Evolutionary conservation across 2,113 vertebrate species (phyloP), one percentile per base, ranked within the genome.

Genomic region (Perognathus longimembris): DNA sequence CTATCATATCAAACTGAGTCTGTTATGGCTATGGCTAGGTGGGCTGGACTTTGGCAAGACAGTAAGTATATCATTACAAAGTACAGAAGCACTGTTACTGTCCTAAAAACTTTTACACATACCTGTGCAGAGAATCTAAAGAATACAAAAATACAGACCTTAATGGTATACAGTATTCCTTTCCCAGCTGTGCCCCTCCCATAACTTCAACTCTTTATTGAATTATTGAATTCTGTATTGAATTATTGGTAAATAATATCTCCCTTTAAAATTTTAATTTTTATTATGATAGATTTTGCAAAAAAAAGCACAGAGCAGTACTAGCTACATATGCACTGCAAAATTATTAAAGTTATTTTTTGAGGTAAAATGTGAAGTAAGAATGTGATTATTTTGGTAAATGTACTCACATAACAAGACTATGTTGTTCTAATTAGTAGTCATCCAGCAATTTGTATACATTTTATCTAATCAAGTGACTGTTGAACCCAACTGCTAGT

Each of bases 301-400:
- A 89, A 90, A 42, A 79, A 83, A 20, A 32, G 4, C 36, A 90
- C 1, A 42, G 3, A 83, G 36, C 21, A 91, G 26, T 34, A 42
- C 34, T 59, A 59, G 10, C 21, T 67, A 0, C 3, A 79, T 15
- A 32, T n/a, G 82, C 15, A 86, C 1, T 32, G 28, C 28, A 5
- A 80, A 86, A 63, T 70, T 34, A 38, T 84, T 88, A 38, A 67
- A 61, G 10, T 69, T 91, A 26, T 15, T 45, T 78, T 79, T 63
- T 34, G 6, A 71, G 40, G 38, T 54, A 54, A n/a, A 4, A 95
- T 77, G 20, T 76, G 24, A 61, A 79, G 63, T 50, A 45, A 34
- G 9, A 80, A 9, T 79, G 30, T 76, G 6, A 45, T 82, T 92
- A 71, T 86, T 85, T 85, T 89, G 28, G 21, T 89, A 64, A 20